Evolutionary conservation across 2,797 vertebrate genomes (phyloP).

Genomic region (Rhynchotus rufescens): DNA sequence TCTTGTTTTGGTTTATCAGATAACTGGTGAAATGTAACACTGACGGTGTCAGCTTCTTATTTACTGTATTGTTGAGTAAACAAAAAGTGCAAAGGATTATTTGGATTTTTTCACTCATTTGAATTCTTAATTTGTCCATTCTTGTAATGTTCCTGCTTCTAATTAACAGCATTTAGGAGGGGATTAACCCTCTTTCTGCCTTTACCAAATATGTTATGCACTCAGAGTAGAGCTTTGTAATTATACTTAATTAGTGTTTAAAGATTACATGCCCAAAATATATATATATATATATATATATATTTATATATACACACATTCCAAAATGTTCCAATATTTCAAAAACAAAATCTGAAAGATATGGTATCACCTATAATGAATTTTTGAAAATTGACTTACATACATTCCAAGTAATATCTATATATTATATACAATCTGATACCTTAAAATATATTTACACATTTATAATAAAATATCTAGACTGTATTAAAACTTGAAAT

Average conservation of each 20-base stretch:
- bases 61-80: conserved; percentile 75
- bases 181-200: not conserved
- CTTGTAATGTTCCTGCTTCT: conserved; percentile 73
- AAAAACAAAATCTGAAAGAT: not conserved
- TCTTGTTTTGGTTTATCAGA: conserved; percentile 78
- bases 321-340: not conserved
- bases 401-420: not conserved
- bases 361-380: not conserved
- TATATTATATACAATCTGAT: not conserved
- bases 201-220: not conserved
- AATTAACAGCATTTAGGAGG: conserved; percentile 74
- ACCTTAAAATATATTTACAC: not conserved
- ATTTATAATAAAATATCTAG: not conserved
- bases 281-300: no score
- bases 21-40: conserved; percentile 78
- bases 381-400: not conserved
- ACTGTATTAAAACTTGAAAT: not conserved
- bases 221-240: not conserved
- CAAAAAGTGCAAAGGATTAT: conserved; percentile 69
- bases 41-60: conserved; percentile 74
- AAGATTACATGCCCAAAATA: not conserved
- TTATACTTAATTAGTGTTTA: not conserved
- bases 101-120: conserved; percentile 73
- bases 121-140: conserved; percentile 73
- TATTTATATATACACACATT: no score